Percentiles rank a stretch among this genome's conserved stretches.
These are phyloP conservation scores for Erebia ligea DNA, from an alignment of 2,888 invertebrate species.

Conservation along the genomic window DNA sequence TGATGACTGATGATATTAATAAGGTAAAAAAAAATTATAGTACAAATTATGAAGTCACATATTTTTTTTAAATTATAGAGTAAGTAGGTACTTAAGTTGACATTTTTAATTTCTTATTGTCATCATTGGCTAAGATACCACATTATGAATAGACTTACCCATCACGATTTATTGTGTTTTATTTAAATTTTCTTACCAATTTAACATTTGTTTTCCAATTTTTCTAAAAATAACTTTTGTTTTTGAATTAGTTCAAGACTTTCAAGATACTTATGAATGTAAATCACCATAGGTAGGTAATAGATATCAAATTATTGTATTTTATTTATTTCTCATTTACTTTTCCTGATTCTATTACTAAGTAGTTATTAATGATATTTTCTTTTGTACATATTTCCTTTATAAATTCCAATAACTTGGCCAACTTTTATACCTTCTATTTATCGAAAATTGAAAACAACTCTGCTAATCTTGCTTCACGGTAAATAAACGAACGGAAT, in stretches of 20 bases:
- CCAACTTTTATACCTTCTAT: background rate
- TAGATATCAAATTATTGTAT: background rate
- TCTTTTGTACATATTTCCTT: background rate
- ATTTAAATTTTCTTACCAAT: no score
- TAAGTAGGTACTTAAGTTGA: background rate
- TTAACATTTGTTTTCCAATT: no score
- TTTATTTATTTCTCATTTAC: no score
- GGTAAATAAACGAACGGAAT: constrained; percentile 2
- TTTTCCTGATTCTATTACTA: no score
- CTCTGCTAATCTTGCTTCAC: background rate
- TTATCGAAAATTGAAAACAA: background rate
- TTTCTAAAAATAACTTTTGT: no score
- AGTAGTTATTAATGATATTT: no score
- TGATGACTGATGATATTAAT: background rate
- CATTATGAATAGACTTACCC: no score
- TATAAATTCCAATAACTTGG: background rate
- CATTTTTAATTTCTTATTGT: background rate
- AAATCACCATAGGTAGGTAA: background rate
- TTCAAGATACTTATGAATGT: no score
- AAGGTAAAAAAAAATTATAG: background rate
- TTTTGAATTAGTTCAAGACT: no score
- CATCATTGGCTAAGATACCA: no score
- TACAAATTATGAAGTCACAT: background rate
- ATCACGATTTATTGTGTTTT: no score
- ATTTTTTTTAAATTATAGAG: background rate